These are phyloP conservation scores for Belgica antarctica DNA, from an alignment of 2,888 invertebrate species.

Conservation along the genomic window DNA sequence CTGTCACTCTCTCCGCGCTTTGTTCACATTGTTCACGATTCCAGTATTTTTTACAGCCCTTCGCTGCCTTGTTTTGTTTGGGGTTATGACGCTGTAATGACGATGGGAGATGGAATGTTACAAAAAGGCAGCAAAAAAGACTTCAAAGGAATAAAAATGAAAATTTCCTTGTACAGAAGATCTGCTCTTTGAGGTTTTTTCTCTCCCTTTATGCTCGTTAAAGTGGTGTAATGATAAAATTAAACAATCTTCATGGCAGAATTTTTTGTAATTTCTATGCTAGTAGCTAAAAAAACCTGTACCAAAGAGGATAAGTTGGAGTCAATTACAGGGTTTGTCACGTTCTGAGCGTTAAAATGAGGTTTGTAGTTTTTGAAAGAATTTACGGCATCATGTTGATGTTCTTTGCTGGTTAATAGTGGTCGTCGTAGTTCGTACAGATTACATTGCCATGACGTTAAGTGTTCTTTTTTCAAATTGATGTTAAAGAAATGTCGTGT, in stretches of 20 bases:
- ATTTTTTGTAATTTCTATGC: slow-evolving; percentile 1
- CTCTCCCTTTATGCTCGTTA: slow-evolving; percentile 16
- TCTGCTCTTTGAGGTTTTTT: slow-evolving; percentile 27
- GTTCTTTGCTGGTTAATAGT: no score
- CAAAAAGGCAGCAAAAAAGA: slow-evolving; percentile 10
- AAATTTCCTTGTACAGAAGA: neutral
- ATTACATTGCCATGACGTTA: no score
- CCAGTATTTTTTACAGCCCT: neutral
- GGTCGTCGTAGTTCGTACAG: no score
- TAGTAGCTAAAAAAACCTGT: neutral
- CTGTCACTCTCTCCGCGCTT: no score
- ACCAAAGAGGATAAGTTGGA: no score
- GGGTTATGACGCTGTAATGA: slow-evolving; percentile 4
- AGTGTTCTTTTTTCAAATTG: no score
- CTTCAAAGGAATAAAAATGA: slow-evolving; percentile 10
- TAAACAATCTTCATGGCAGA: slow-evolving; percentile 11
- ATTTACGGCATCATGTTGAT: no score
- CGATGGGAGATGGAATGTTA: neutral
- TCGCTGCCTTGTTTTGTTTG: slow-evolving; percentile 15
- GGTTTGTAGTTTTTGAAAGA: no score
- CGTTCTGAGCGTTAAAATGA: no score
- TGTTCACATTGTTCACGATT: neutral
- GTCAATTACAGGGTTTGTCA: no score
- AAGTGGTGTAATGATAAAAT: slow-evolving; percentile 6
- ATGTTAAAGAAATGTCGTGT: no score